Evolutionary conservation across 2,888 invertebrate genomes (phyloP).

Genomic region (Leucoptera coffeella): DNA sequence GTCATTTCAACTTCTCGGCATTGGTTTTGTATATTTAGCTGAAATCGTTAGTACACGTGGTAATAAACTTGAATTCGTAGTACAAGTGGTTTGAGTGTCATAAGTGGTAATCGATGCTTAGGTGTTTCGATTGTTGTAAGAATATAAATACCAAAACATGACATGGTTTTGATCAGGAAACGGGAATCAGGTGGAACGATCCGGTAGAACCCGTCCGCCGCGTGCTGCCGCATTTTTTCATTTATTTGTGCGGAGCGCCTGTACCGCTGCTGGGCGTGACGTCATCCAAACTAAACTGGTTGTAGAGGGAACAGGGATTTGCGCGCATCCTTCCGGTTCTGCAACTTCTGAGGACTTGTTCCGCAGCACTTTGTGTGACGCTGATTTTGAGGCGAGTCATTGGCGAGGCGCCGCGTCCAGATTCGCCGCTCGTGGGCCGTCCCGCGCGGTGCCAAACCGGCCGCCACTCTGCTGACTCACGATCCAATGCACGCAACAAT

Average conservation of each 20-base stretch:
- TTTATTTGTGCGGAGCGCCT: conserved; percentile 51
- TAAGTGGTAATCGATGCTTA: too few relatives aligned
- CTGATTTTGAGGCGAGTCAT: too few relatives aligned
- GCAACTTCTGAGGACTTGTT: conserved; percentile 47
- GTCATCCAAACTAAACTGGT: conserved; percentile 53
- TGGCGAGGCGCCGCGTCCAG: too few relatives aligned
- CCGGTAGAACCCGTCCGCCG: conserved; percentile 51
- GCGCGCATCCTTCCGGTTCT: conserved; percentile 53
- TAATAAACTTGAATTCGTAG: too few relatives aligned
- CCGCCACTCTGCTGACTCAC: conserved; percentile 38
- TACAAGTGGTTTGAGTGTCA: too few relatives aligned
- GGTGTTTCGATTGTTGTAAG: too few relatives aligned
- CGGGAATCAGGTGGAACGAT: conserved; percentile 53
- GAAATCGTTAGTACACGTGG: too few relatives aligned
- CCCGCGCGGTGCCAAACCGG: conserved; percentile 20
- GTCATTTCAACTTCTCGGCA: too few relatives aligned
- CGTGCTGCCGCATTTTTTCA: conserved; percentile 54
- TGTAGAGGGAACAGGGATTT: conserved; percentile 53
- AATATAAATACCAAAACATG: too few relatives aligned
- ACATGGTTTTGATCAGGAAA: conserved; percentile 44
- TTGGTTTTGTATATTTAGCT: too few relatives aligned
- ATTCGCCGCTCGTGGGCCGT: too few relatives aligned
- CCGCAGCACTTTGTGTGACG: conserved; percentile 45
- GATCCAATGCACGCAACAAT: conserved; percentile 34
- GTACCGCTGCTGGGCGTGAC: conserved; percentile 51